Evolutionary conservation across 2,797 vertebrate genomes (phyloP).

Genomic region (Nasua narica): DNA sequence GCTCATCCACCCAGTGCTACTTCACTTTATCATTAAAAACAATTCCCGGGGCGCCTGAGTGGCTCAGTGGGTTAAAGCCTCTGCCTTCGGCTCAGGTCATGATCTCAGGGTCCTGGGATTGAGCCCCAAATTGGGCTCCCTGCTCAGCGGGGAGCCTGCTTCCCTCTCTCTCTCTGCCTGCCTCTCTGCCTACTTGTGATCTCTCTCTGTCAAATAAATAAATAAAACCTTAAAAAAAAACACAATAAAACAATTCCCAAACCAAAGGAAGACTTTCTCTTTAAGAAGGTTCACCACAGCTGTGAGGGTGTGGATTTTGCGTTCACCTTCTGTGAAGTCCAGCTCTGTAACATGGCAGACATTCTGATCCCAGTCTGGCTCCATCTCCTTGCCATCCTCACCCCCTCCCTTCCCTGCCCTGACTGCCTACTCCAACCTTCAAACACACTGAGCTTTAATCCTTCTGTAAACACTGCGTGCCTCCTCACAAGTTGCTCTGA

Average conservation of each 20-base stretch:
- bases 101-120: no score
- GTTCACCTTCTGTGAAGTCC: background rate
- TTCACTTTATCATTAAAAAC: background rate
- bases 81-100: no score
- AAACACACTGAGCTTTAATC: background rate
- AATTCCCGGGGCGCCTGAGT: background rate
- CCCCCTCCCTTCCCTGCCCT: background rate
- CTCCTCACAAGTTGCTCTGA: background rate
- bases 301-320: background rate
- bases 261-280: background rate
- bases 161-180: no score
- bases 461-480: background rate
- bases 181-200: no score
- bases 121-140: no score
- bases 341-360: fast-evolving
- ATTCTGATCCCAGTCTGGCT: background rate
- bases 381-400: background rate
- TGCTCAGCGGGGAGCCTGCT: no score
- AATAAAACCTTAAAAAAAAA: background rate
- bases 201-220: no score
- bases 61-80: no score
- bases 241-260: background rate
- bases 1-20: background rate
- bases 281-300: background rate
- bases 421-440: background rate